Conservation (phyloP, 2,888 invertebrate genomes). For the Steinernema carpocapsae region DNA sequence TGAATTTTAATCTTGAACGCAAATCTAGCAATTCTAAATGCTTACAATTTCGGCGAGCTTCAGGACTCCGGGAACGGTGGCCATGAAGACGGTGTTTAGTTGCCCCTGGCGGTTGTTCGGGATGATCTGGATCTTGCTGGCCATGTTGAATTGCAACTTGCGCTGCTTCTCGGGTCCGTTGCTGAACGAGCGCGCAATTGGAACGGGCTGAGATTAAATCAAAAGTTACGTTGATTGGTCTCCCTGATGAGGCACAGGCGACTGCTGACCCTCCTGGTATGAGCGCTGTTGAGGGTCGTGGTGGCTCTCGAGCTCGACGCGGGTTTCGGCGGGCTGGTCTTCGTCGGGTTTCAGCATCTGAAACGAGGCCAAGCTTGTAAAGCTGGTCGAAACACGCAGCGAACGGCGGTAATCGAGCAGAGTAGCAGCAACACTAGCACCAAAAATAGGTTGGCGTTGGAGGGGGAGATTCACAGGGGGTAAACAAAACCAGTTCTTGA, state of each 20-base stretch:
- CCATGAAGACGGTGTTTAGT: slow-evolving; percentile 65
- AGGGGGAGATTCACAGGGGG: slow-evolving; percentile 17
- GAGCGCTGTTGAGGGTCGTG: slow-evolving; percentile 24
- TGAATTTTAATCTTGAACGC: no score
- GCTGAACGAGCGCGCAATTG: neutral
- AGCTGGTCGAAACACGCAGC: neutral
- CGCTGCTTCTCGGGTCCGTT: slow-evolving; percentile 43
- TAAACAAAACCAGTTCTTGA: slow-evolving; percentile 31
- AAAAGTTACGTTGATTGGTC: slow-evolving; percentile 9
- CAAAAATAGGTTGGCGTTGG: slow-evolving; percentile 32
- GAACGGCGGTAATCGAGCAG: slow-evolving; percentile 8
- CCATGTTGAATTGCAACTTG: slow-evolving; percentile 62
- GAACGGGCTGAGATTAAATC: no score
- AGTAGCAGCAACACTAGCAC: slow-evolving; percentile 6
- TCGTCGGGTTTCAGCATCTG: slow-evolving; percentile 37
- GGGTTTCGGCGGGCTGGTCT: slow-evolving; percentile 7
- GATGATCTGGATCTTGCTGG: slow-evolving; percentile 61
- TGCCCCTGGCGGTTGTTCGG: slow-evolving; percentile 65
- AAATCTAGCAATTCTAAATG: no score
- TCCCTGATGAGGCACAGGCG: slow-evolving; percentile 2
- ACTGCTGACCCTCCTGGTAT: slow-evolving; percentile 18
- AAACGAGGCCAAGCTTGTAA: no score
- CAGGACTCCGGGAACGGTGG: slow-evolving; percentile 64
- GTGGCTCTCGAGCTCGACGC: slow-evolving; percentile 28
- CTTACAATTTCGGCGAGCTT: slow-evolving; percentile 71